phyloP scores from a whole-genome alignment of 2,888 invertebrate genomes.

The Subacronicta megacephala region DNA sequence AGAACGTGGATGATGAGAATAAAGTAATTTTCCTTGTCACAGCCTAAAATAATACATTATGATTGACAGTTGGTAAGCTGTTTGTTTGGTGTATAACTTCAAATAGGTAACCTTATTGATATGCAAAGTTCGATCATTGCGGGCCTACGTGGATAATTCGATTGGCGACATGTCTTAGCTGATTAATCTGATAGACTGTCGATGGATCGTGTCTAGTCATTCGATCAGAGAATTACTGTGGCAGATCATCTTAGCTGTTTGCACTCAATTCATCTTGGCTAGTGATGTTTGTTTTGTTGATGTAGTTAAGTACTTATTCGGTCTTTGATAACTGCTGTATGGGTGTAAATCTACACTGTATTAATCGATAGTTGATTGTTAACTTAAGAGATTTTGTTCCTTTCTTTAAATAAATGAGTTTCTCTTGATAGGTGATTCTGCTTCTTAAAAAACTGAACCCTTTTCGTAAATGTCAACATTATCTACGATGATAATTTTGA shows the following conservation, averaged over 20 bases:
- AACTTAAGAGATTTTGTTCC: not conserved
- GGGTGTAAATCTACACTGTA: too few species aligned
- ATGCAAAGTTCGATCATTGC: not conserved
- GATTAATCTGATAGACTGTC: conserved; percentile 9
- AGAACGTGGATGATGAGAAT: too few species aligned
- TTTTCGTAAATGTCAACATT: too few species aligned
- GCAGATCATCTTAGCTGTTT: conserved; percentile 23
- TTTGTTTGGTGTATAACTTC: not conserved
- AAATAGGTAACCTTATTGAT: conserved; percentile 5
- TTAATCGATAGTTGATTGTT: not conserved
- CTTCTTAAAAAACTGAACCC: too few species aligned
- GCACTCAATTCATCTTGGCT: conserved; percentile 15
- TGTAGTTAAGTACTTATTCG: not conserved
- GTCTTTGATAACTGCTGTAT: not conserved
- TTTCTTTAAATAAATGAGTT: too few species aligned
- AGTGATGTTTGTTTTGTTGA: conserved; percentile 10
- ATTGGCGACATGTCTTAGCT: not conserved
- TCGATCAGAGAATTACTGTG: conserved; percentile 42
- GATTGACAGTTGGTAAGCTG: too few species aligned
- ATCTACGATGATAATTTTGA: too few species aligned
- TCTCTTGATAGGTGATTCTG: too few species aligned
- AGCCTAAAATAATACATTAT: too few species aligned
- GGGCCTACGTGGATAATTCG: too few species aligned
- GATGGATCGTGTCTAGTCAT: conserved; percentile 45
- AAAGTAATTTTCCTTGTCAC: too few species aligned